Percentiles rank a stretch among this genome's conserved stretches.
Conservation (phyloP, 1,140 invertebrate genomes). For the Drosophila sp. region DNA sequence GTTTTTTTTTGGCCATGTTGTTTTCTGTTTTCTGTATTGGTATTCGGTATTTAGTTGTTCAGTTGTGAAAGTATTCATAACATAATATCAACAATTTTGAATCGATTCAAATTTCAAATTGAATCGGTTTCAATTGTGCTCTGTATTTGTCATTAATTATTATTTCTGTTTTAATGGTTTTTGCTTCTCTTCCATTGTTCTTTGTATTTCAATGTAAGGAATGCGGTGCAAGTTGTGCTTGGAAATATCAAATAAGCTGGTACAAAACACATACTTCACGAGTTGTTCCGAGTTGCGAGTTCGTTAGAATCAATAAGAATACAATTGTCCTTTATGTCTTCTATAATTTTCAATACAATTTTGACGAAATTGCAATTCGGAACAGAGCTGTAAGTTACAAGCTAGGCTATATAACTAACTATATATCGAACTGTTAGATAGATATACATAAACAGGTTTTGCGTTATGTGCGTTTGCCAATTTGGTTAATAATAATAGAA, state of each 20-base stretch:
- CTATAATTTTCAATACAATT: too few relatives aligned
- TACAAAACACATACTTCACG: slow-evolving; percentile 13
- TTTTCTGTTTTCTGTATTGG: slow-evolving; percentile 6
- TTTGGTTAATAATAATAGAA: not conserved
- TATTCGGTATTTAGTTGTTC: slow-evolving; percentile 4
- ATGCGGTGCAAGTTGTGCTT: slow-evolving; percentile 27
- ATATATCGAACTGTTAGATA: slow-evolving; percentile 8
- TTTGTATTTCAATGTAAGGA: slow-evolving; percentile 1
- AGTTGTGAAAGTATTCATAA: slow-evolving; percentile 16
- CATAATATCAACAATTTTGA: slow-evolving; percentile 12
- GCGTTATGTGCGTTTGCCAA: slow-evolving; percentile 15
- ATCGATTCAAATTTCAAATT: slow-evolving; percentile 9
- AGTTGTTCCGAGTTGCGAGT: not conserved
- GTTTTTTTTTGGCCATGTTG: slow-evolving; percentile 12
- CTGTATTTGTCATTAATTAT: not conserved
- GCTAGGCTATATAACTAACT: slow-evolving; percentile 27
- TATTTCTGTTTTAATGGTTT: not conserved
- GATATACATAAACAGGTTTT: slow-evolving; percentile 47
- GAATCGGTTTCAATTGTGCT: slow-evolving; percentile 3
- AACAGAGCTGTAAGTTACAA: slow-evolving; percentile 4
- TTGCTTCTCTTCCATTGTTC: not conserved
- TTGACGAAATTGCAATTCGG: not conserved
- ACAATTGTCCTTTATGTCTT: too few relatives aligned
- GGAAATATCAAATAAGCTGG: slow-evolving; percentile 18
- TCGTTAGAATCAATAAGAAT: too few relatives aligned